Percentiles rank a stretch among this genome's conserved stretches.
phyloP scores from a whole-genome alignment of 2,797 vertebrate species.

The Ambastaia sidthimunki region DNA sequence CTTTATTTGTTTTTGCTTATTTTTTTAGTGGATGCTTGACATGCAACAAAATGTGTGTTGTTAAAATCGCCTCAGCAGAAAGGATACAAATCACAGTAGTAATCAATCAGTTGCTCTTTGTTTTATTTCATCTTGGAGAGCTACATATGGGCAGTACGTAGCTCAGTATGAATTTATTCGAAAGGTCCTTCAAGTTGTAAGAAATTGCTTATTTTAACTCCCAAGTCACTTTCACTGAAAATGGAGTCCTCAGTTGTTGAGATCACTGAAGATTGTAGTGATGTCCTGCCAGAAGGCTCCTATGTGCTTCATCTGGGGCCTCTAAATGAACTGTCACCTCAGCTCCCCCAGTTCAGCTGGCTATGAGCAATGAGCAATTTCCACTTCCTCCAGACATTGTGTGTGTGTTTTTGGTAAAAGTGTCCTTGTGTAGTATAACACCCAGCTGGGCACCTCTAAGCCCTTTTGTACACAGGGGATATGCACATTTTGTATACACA shows the following conservation, averaged over 20 bases:
- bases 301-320: slow-evolving; percentile 35
- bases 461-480: slow-evolving; percentile 63
- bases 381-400: slow-evolving; percentile 35
- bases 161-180: slow-evolving; percentile 5
- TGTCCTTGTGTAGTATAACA: slow-evolving; percentile 64
- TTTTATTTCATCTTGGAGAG: not conserved
- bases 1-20: not conserved
- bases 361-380: slow-evolving; percentile 44
- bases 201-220: slow-evolving; percentile 1
- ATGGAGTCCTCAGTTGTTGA: slow-evolving; percentile 35
- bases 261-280: slow-evolving; percentile 29
- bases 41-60: not conserved
- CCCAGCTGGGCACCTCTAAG: slow-evolving; percentile 65
- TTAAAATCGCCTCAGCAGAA: not conserved
- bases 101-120: not conserved
- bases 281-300: slow-evolving; percentile 30
- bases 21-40: not conserved
- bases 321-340: slow-evolving; percentile 40
- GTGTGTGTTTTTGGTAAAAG: slow-evolving; percentile 42
- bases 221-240: slow-evolving; percentile 10
- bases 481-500: slow-evolving; percentile 21
- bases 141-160: not conserved
- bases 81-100: not conserved
- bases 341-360: slow-evolving; percentile 33
- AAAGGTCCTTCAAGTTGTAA: slow-evolving; percentile 22